phyloP scores from a whole-genome alignment of 2,888 invertebrate genomes.

The Adineta ricciae region DNA sequence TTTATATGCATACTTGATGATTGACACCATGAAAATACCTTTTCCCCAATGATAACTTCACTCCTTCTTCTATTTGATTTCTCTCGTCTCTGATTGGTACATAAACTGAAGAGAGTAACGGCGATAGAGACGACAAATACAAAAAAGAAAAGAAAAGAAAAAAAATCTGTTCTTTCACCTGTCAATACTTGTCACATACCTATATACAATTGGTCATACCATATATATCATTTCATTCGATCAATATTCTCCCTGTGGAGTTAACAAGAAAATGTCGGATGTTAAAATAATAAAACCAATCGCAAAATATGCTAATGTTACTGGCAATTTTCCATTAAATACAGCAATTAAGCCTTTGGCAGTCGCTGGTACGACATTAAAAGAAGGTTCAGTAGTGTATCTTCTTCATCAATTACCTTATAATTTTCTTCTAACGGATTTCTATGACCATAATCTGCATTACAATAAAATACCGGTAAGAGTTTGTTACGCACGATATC shows the following conservation, averaged over 20 bases:
- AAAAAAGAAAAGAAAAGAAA: not conserved
- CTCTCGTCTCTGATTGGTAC: not conserved
- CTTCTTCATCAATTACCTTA: slow-evolving; percentile 11
- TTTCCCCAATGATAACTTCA: not conserved
- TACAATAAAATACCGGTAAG: slow-evolving; percentile 18
- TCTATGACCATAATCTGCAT: not conserved
- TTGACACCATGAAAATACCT: slow-evolving; percentile 5
- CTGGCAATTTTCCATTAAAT: not conserved
- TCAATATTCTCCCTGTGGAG: not conserved
- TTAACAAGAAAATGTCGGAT: not conserved
- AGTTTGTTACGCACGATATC: not conserved
- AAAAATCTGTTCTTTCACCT: slow-evolving; percentile 16
- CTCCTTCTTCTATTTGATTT: not conserved
- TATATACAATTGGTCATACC: not conserved
- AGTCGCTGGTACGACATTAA: slow-evolving; percentile 11
- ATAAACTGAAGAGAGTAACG: not conserved
- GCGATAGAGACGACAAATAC: too few species aligned
- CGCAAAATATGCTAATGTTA: not conserved
- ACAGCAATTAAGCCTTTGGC: not conserved
- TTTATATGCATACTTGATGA: not conserved
- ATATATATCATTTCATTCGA: not conserved
- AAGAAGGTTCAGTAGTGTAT: slow-evolving; percentile 14
- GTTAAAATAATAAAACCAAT: slow-evolving; percentile 9
- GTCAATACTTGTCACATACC: not conserved
- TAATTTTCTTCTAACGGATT: not conserved